Conservation (phyloP, 2,888 invertebrate genomes). For the Alitta virens region DNA sequence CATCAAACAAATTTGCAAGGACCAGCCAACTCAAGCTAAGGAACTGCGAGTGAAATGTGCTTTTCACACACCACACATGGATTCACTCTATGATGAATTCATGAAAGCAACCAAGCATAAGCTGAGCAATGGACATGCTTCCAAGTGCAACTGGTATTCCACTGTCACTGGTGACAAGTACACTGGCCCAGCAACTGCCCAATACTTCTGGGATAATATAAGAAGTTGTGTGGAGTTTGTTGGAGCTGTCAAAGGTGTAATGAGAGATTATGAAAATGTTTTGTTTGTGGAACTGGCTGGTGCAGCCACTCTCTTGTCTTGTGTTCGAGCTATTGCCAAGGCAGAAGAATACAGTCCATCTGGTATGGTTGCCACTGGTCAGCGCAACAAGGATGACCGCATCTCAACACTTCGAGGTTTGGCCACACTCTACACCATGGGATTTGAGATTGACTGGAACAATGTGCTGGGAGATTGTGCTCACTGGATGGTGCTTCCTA, state of each 20-base stretch:
- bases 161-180: slow-evolving; percentile 12
- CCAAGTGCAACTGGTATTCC: slow-evolving; percentile 5
- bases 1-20: slow-evolving; percentile 10
- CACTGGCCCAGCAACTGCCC: background rate
- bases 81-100: slow-evolving; percentile 14
- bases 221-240: slow-evolving; percentile 16
- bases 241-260: slow-evolving; percentile 8
- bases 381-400: slow-evolving; percentile 7
- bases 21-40: slow-evolving; percentile 17
- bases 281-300: slow-evolving; percentile 17
- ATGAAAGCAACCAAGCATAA: slow-evolving; percentile 11
- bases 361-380: slow-evolving; percentile 9
- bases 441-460: slow-evolving; percentile 10
- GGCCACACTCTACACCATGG: slow-evolving; percentile 12
- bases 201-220: slow-evolving; percentile 24
- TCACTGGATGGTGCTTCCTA: slow-evolving; percentile 14
- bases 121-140: background rate
- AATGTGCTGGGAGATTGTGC: slow-evolving; percentile 10
- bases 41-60: slow-evolving; percentile 20
- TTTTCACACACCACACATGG: slow-evolving; percentile 21
- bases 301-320: slow-evolving; percentile 17
- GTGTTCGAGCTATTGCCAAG: slow-evolving; percentile 9
- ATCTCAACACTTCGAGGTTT: slow-evolving; percentile 8
- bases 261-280: slow-evolving; percentile 17
- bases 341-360: slow-evolving; percentile 1